These are phyloP conservation scores for Criorhina ranunculi DNA, from an alignment of 2,888 invertebrate genomes.

Conservation along the genomic window DNA sequence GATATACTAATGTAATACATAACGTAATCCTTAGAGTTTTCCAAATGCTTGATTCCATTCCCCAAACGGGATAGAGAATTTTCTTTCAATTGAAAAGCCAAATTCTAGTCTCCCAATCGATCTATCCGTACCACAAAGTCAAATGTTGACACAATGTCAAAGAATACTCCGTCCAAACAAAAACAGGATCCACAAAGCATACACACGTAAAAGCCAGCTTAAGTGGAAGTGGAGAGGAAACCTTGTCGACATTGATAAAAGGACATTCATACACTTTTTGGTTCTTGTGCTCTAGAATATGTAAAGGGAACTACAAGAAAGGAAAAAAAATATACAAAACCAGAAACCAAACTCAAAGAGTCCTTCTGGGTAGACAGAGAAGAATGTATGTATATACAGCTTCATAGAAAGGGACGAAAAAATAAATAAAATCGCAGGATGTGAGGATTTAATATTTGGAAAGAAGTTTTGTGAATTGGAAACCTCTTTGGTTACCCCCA, in stretches of 20 bases:
- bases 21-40: slow-evolving; percentile 36
- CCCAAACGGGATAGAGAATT: not conserved
- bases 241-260: slow-evolving; percentile 36
- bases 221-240: slow-evolving; percentile 36
- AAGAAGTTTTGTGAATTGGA: slow-evolving; percentile 56
- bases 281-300: slow-evolving; percentile 15
- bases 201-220: slow-evolving; percentile 26
- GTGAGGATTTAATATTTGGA: slow-evolving; percentile 54
- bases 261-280: slow-evolving; percentile 40
- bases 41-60: slow-evolving; percentile 10
- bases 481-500: slow-evolving; percentile 53
- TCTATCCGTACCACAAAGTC: slow-evolving; percentile 27
- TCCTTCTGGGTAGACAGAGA: slow-evolving; percentile 4
- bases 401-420: slow-evolving; percentile 1
- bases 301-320: slow-evolving; percentile 14
- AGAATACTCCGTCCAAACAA: slow-evolving; percentile 24
- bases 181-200: slow-evolving; percentile 19
- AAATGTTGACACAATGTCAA: slow-evolving; percentile 62
- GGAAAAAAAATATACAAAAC: not conserved
- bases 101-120: slow-evolving; percentile 46
- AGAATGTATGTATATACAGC: slow-evolving; percentile 10
- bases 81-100: slow-evolving; percentile 1
- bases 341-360: slow-evolving; percentile 9
- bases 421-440: slow-evolving; percentile 1
- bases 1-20: slow-evolving; percentile 30